phyloP scores from a whole-genome alignment of 2,113 vertebrate species.

The Pungitius pungitius region DNA sequence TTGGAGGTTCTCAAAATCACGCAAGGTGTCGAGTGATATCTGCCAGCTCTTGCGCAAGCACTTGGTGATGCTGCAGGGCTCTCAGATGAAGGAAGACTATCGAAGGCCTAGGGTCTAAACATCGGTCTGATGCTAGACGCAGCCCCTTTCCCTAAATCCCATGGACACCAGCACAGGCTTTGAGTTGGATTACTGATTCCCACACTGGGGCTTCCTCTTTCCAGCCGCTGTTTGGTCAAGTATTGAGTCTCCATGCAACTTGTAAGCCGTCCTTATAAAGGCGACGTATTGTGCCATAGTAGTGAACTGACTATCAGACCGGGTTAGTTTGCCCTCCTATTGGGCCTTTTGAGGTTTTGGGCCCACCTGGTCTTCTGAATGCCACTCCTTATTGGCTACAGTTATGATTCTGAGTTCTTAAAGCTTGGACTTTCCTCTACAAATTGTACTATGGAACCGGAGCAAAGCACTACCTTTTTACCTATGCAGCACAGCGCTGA shows the following conservation, averaged over 20 bases:
- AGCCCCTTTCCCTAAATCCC: conserved; percentile 39
- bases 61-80: conserved; percentile 3
- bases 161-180: conserved; percentile 68
- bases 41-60: conserved; percentile 9
- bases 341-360: conserved; percentile 28
- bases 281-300: conserved; percentile 61
- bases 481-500: conserved; percentile 75
- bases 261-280: conserved; percentile 21
- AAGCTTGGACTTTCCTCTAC: conserved; percentile 47
- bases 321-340: conserved; percentile 16
- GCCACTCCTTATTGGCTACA: conserved; percentile 23
- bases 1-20: conserved; percentile 3
- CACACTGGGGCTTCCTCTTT: conserved; percentile 6
- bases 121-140: conserved; percentile 16
- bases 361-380: conserved; percentile 52
- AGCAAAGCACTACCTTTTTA: conserved; percentile 73
- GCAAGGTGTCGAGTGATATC: neutral
- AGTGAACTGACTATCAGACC: conserved; percentile 31
- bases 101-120: conserved; percentile 5
- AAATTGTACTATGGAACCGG: conserved; percentile 53
- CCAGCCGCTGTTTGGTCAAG: conserved; percentile 5
- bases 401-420: conserved; percentile 37
- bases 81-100: conserved; percentile 7
- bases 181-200: conserved; percentile 15
- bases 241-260: conserved; percentile 25